These are phyloP conservation scores for Channallabes apus DNA, from an alignment of 2,797 vertebrate genomes.

Conservation along the genomic window DNA sequence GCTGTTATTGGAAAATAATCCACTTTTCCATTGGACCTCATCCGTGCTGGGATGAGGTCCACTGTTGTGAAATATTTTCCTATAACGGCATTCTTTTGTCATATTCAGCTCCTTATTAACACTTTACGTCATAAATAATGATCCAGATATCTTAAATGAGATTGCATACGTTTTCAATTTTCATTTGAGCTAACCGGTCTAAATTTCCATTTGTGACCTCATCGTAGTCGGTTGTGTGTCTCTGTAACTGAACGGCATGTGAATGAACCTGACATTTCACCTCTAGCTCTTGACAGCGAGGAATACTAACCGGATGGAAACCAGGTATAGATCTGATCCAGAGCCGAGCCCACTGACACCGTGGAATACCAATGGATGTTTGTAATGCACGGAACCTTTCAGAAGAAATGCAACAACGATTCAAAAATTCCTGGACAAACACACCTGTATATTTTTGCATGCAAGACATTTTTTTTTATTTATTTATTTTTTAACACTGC, in stretches of 20 bases:
- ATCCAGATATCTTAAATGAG: background rate
- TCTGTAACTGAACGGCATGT: slow-evolving; percentile 70
- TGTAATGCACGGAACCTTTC: slow-evolving; percentile 68
- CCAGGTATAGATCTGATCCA: slow-evolving; percentile 32
- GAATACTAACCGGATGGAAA: slow-evolving; percentile 68
- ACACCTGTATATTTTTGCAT: slow-evolving; percentile 37
- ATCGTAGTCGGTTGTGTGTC: background rate
- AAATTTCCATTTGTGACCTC: background rate
- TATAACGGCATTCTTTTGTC: background rate
- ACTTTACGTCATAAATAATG: background rate
- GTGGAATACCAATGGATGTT: slow-evolving; percentile 63
- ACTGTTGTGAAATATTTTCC: background rate
- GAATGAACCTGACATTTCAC: slow-evolving; percentile 76
- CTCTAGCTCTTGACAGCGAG: slow-evolving; percentile 69
- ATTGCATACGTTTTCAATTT: no score
- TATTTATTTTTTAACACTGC: background rate
- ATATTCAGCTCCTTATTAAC: background rate
- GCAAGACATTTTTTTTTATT: no score
- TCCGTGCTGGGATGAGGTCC: no score
- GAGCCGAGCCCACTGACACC: slow-evolving; percentile 48
- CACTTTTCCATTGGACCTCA: background rate
- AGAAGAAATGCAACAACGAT: slow-evolving; percentile 68
- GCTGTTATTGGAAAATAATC: background rate
- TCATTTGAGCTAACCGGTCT: background rate
- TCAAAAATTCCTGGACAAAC: slow-evolving; percentile 67